A percentile compares a stretch with the other conserved stretches of the same genome.
Conservation (phyloP, 2,888 invertebrate species). For the Onthophagus sagittarius region DNA sequence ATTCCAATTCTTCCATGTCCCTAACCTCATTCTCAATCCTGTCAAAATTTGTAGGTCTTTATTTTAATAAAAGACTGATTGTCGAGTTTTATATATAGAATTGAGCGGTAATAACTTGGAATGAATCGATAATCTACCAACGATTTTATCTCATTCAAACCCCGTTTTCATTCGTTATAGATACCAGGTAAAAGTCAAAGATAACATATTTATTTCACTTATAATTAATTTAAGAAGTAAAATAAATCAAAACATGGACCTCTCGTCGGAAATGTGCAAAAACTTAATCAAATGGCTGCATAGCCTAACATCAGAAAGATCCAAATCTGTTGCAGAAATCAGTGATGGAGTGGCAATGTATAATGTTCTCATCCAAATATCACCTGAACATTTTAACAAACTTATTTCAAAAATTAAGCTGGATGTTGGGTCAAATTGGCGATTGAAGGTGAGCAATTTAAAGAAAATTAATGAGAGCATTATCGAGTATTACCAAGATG, state of each 20-base stretch:
- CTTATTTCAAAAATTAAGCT: slow-evolving; percentile 84
- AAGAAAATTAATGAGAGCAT: slow-evolving; percentile 82
- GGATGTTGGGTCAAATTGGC: slow-evolving; percentile 83
- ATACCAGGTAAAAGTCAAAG: too few relatives aligned
- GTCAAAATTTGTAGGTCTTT: too few relatives aligned
- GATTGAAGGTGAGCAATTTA: slow-evolving; percentile 82
- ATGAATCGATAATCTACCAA: not conserved
- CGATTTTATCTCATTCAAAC: not conserved
- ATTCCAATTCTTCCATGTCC: too few relatives aligned
- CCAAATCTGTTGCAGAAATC: slow-evolving; percentile 65
- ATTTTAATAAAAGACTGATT: too few relatives aligned
- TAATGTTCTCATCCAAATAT: slow-evolving; percentile 80
- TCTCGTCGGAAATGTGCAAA: slow-evolving; percentile 45
- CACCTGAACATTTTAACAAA: slow-evolving; percentile 78
- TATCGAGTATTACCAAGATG: slow-evolving; percentile 84
- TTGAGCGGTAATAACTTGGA: not conserved
- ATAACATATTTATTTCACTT: too few relatives aligned
- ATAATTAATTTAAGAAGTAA: too few relatives aligned
- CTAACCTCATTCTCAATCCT: too few relatives aligned
- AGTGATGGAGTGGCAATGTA: slow-evolving; percentile 88
- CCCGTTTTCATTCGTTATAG: not conserved
- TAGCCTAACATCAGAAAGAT: slow-evolving; percentile 60
- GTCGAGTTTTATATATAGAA: too few relatives aligned
- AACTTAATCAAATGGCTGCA: slow-evolving; percentile 58
- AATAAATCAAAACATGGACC: slow-evolving; percentile 34